Base-by-base conservation (phyloP, 2,797 vertebrate genomes). In the Silurus lanzhouensis region DNA sequence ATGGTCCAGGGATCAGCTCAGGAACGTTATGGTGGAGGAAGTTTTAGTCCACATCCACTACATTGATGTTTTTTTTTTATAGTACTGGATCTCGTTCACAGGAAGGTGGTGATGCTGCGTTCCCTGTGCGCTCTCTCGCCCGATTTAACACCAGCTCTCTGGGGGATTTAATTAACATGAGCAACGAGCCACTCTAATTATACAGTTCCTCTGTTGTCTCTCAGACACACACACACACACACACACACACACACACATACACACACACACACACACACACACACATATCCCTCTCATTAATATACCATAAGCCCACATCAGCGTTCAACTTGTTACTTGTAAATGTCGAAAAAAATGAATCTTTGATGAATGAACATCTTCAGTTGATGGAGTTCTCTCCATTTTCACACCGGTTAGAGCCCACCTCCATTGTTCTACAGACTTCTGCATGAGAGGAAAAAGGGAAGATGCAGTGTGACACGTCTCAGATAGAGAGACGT, bases 81-180 rank as follows among this genome's bases (percentile, higher is more conserved):
- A 60, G 31, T 3, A 0, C 27, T 61, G 57, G 57, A 61, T 61
- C 57, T 44, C 58, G 6, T 55, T 57, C 44, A 48, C 70, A 22
- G n/a, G 14, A 57, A 57, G 52, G n/a, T 75, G 48, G 17, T 3
- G 52, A 58, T 44, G 75, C 55, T 61, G 10, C 61, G 58, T 38
- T 84, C 38, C 61, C 61, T 10, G 66, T 52, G 44, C 7, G 1
- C 61, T 66, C 61, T 66, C 14, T 19, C 5, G 22, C 78, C 25
- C n/a, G 8, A 66, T 64, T 80, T 80, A 80, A 64, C 44, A 1
- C 22, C 14, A 27, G 8, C 7, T 81, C 67, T n/a, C 17, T 13
- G 15, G 38, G 27, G 58, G 71, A 61, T 80, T 81, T 81, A 57
- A 86, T 85, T 87, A 87, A 82, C 71, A 67, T 60, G 61, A 79